A percentile compares a stretch with the other conserved stretches of the same genome.
Conservation (phyloP, 2,797 vertebrate species). For the Diplodus puntazzo region DNA sequence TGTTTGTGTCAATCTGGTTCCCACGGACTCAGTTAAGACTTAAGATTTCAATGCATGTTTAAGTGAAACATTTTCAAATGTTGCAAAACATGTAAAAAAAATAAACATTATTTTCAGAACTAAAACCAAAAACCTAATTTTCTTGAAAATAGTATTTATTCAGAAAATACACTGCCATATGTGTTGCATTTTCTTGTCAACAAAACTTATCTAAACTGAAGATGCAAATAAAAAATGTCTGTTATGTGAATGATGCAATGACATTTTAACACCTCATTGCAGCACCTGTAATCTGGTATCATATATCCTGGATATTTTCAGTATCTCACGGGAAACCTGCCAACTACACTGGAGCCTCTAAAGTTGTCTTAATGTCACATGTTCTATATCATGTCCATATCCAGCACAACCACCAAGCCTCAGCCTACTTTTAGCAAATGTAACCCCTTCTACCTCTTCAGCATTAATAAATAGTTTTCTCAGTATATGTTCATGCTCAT, state of each 20-base stretch:
- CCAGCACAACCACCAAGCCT: neutral
- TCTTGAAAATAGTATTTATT: neutral
- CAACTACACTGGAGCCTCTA: neutral
- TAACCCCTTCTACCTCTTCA: neutral
- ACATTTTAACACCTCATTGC: neutral
- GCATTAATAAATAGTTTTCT: neutral
- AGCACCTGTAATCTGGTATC: neutral
- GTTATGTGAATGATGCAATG: neutral
- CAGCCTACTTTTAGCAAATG: neutral
- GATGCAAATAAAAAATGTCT: neutral
- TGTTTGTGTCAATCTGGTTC: slow-evolving; percentile 9
- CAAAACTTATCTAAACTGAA: neutral
- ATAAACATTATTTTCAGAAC: too few species aligned
- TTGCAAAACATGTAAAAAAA: neutral
- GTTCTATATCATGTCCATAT: neutral
- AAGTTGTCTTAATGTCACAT: neutral
- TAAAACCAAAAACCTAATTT: neutral
- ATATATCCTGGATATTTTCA: neutral
- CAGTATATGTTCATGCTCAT: neutral
- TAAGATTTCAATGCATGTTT: neutral
- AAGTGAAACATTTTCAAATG: neutral
- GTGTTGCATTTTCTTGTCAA: neutral
- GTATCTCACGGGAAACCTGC: neutral
- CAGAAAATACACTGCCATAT: neutral
- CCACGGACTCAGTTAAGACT: neutral